Evolutionary conservation across 2,888 invertebrate species (phyloP), one percentile per base, ranked within the genome.

Genomic region (Plebejus argus): DNA sequence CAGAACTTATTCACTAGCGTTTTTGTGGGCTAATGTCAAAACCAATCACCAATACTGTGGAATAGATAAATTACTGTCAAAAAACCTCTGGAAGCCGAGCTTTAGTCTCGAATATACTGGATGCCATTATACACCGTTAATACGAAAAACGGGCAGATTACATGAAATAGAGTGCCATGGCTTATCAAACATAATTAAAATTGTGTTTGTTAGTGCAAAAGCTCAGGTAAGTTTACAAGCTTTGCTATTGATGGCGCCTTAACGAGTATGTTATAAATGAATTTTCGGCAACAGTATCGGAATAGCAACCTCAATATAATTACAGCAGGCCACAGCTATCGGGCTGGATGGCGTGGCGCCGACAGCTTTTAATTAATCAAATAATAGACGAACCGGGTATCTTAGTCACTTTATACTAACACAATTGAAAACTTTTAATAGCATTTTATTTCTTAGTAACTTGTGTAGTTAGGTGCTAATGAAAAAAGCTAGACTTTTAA

Each of bases 281-380:
- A 66, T 66, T 66, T 66, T 66, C 66, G 66, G 66, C 66, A 15
- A 66, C 66, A 33, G 66, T 66, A 66, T 66, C 66, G 28, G 28
- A 66, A 28, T 28, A 20, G 61, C 23, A 66, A 66, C 66, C 28
- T 15, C 66, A 66, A 28, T 66, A 66, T 66, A 66, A 66, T 66
- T 66, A 66, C 66, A 66, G 18, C 66, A 15, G 4, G 28, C 66
- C 15, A 66, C 66, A 66, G 66, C 28, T 7, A 28, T 66, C 66
- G 66, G 66, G 20, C 61, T 12, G 8, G 66, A 33, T 33, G 66
- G 66, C 18, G 28, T 66, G 66, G 28, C 66, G 66, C 28, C 66
- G 66, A 66, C 66, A 33, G 66, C 28, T 66, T 66, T 66, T 66
- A 66, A 66, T 66, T 66, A 33, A 66, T 66, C 66, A 66, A 66